Base-by-base conservation (phyloP, 2,113 vertebrate species). In the Melospiza georgiana region DNA sequence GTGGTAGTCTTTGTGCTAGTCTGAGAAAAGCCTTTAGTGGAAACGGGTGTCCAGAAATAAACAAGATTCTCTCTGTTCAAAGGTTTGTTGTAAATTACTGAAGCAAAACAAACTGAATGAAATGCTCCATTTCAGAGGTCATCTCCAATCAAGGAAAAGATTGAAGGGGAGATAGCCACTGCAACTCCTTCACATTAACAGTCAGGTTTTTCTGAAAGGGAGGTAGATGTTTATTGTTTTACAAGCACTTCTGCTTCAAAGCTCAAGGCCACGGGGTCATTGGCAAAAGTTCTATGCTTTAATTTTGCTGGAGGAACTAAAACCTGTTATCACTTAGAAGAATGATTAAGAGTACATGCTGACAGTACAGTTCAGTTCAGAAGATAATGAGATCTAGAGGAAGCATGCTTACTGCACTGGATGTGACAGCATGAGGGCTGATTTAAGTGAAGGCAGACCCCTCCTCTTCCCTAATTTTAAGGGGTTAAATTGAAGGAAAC, bases 71-170 rank as follows among this genome's bases (percentile, higher is more conserved):
- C 0, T 0, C 58, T 46, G 96, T 93, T 88, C 96, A 96, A 96
- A 96, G 95, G 95, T 96, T 95, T 92, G 78, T 51, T 87, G 44
- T 62, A 74, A 90, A 76, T 57, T 66, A 93, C 82, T 58, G 85
- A 80, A 90, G 92, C 82, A 61, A 73, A 82, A 61, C 94, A 62
- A 85, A 62, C 33, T 1, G 19, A 73, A 62, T 28, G 12, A 84
- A 68, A 67, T 55, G 37, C 20, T 89, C 21, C 49, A 72, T 90
- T 76, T 41, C 90, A 93, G 73, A 93, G 77, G 77, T 96, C 81
- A 75, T 51, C 48, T 86, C 55, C 5, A 4, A 46, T n/a, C 35
- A 59, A 68, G 84, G 62, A 61, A 35, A 59, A 87, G 73, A 35
- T 27, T 31, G 44, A 84, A 46, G 9, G 48, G 31, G 22, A 66